A percentile compares a stretch with the other conserved stretches of the same genome.
phyloP scores from a whole-genome alignment of 2,797 vertebrate genomes.

The Meriones psammophilus region DNA sequence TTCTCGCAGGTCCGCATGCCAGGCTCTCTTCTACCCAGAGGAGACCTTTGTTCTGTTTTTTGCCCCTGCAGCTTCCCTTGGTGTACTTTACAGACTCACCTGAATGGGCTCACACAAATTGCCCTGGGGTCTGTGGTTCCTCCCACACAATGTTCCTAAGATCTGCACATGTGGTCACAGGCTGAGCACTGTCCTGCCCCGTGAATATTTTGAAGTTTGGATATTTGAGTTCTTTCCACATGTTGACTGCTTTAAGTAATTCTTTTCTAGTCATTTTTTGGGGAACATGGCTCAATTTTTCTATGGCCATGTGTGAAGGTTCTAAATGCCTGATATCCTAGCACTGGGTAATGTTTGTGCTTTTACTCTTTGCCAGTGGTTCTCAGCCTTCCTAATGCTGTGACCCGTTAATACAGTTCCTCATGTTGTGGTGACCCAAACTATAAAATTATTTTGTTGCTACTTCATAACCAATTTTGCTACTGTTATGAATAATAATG shows the following conservation, averaged over 20 bases:
- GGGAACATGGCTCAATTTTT: background rate
- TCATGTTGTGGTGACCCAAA: background rate
- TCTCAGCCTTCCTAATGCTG: background rate
- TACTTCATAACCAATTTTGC: background rate
- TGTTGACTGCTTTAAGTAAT: background rate
- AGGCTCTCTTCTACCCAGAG: background rate
- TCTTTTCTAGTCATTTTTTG: constrained; percentile 49
- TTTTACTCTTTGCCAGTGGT: background rate
- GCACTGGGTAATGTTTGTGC: background rate
- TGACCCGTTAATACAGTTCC: background rate
- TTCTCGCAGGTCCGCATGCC: background rate
- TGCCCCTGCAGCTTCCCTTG: background rate
- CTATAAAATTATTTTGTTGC: background rate
- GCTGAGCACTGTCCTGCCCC: background rate
- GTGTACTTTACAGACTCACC: background rate
- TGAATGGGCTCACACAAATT: no score
- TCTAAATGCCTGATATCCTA: background rate
- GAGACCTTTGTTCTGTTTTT: background rate
- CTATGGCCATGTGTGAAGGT: background rate
- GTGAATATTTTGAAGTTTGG: background rate
- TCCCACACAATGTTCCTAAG: background rate
- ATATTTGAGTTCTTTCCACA: background rate
- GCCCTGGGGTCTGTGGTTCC: background rate
- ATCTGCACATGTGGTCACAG: background rate
- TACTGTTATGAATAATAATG: background rate